Evolutionary conservation across 1,140 invertebrate species (phyloP), one percentile per base, ranked within the genome.

Genomic region (Megalopta genalis): DNA sequence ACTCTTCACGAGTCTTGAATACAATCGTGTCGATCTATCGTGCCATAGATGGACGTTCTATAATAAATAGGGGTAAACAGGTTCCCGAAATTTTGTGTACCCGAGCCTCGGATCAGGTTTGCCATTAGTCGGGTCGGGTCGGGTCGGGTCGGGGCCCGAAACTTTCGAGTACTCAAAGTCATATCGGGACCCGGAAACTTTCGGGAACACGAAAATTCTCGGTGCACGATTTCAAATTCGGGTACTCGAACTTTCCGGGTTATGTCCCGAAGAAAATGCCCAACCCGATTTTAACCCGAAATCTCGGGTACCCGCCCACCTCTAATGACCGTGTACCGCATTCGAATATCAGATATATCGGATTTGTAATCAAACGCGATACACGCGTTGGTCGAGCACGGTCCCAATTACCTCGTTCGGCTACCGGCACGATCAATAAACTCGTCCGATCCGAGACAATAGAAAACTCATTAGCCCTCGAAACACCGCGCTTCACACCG

Each of bases 391-490:
- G 32, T 32, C 4, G 32, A 32, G 4, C 46, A 42, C 59, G 18
- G 39, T 64, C n/a, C 16, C 9, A 18, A 23, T 25, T 46, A 77
- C 63, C 57, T 64, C 71, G 16, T 5, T 42, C 32, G 12, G 42
- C 25, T 54, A 54, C 21, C 32, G 60, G 6, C 49, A 54, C 49
- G 32, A 77, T 71, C 18, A 27, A 70, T 46, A 52, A 32, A 52
- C 54, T 57, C 54, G 27, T 32, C 54, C 5, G n/a, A 77, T 70
- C 75, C 0, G 25, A 77, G 62, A 70, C 63, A n/a, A 57, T n/a
- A 57, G 54, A 57, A 42, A 57, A 63, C 69, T n/a, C 57, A 59
- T 63, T 54, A 54, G 18, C 42, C 18, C 21, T 16, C 32, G 23
- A 63, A 67, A 71, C 8, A 54, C 6, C 27, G 10, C 7, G 10